Evolutionary conservation across 2,797 vertebrate species (phyloP).

Genomic region (Lacerta agilis): DNA sequence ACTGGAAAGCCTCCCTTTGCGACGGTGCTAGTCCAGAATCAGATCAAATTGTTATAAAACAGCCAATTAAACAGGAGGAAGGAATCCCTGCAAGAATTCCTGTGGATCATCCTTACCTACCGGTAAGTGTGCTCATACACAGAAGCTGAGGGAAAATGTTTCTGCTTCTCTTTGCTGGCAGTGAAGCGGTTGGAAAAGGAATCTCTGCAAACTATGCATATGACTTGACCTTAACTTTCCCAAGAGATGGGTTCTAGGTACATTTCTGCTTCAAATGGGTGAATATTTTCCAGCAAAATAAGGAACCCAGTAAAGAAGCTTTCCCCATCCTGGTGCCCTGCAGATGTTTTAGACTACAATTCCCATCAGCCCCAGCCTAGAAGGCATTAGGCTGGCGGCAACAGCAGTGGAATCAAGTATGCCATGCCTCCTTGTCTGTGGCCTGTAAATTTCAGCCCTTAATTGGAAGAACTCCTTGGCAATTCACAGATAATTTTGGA

Average conservation of each 20-base stretch:
- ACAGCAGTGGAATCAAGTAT: not conserved
- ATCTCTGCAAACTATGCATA: not conserved
- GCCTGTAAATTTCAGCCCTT: not conserved
- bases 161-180: not conserved
- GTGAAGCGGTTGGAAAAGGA: not conserved
- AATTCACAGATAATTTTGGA: not conserved
- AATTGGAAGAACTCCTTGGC: not conserved
- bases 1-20: conserved; percentile 67
- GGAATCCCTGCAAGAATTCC: conserved; percentile 55
- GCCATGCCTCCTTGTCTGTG: not conserved
- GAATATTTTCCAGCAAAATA: not conserved
- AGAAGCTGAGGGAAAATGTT: conserved; percentile 35
- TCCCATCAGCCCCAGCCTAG: too few species aligned
- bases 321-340: too few species aligned
- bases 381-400: too few species aligned
- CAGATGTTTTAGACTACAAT: too few species aligned
- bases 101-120: conserved; percentile 46
- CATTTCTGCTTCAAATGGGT: not conserved
- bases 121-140: conserved; percentile 29
- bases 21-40: conserved; percentile 61
- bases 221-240: not conserved
- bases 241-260: not conserved
- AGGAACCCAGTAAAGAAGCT: not conserved
- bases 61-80: conserved; percentile 67
- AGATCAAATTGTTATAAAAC: conserved; percentile 70